Conservation (phyloP, 1,140 invertebrate species). For the Drosophila suzukii region DNA sequence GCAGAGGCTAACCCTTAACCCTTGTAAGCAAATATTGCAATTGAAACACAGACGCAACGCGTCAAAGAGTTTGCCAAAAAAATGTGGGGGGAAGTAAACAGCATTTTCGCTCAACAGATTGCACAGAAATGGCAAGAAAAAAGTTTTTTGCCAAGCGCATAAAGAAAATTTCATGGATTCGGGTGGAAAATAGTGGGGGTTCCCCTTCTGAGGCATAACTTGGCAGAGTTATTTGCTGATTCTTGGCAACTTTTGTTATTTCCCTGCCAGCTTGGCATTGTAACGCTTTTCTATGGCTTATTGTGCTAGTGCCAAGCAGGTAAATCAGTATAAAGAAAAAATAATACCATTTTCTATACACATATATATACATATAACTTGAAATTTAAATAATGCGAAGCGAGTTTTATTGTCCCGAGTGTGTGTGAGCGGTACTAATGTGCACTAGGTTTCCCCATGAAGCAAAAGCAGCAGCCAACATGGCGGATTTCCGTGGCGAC, state of each 20-base stretch:
- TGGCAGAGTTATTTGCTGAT: conserved; percentile 43
- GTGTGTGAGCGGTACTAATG: conserved; percentile 40
- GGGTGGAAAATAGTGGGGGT: background rate
- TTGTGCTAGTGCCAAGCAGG: conserved; percentile 57
- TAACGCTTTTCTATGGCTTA: conserved; percentile 73
- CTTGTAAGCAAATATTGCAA: conserved; percentile 52
- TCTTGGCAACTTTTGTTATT: conserved; percentile 66
- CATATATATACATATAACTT: conserved; percentile 19
- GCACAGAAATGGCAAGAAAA: conserved; percentile 59
- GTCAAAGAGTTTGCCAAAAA: conserved; percentile 23
- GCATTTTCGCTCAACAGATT: conserved; percentile 66
- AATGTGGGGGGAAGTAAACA: conserved; percentile 11
- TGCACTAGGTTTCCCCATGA: conserved; percentile 38
- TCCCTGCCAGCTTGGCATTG: conserved; percentile 62
- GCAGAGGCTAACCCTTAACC: conserved; percentile 26
- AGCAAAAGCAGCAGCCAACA: conserved; percentile 60
- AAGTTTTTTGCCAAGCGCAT: conserved; percentile 17
- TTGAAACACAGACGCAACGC: conserved; percentile 36
- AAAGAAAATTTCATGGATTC: conserved; percentile 12
- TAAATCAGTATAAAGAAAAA: conserved; percentile 45
- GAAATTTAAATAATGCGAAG: conserved; percentile 70
- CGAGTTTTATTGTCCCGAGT: conserved; percentile 35
- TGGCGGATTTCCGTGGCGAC: conserved; percentile 79
- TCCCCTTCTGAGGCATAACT: background rate
- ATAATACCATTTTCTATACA: conserved; percentile 6